Evolutionary conservation across 2,113 vertebrate genomes (phyloP), one percentile per base, ranked within the genome.

Genomic region (Austrofundulus limnaeus): DNA sequence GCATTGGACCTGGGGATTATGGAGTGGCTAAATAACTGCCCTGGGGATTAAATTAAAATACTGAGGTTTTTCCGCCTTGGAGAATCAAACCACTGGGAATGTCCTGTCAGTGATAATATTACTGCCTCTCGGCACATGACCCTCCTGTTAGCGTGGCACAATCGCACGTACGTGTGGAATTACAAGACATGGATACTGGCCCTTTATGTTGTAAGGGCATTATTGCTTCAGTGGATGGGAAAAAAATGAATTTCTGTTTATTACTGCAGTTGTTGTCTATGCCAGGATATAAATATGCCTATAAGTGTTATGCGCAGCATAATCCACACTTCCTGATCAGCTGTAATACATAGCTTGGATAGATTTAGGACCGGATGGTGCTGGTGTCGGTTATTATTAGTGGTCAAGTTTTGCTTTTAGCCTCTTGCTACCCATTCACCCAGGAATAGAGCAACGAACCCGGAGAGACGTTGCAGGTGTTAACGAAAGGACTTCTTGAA

Each of bases 31-130:
- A 88, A 87, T 85, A 83, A 85, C 83, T 78, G 75, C 78, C 66
- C 69, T 77, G 43, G 72, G 86, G 83, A 88, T 88, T 87, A 84
- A 81, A 89, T 85, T 82, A 70, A 87, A 88, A 87, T 83, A 80
- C 84, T 81, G 88, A 77, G 83, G 82, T 80, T 87, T 46, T 91
- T 88, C 84, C 85, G 65, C 77, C 63, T 81, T 48, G 77, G 75
- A 87, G 78, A 82, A 84, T 81, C 66, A 81, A 78, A 87, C 86
- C 80, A 16, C 79, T 9, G 37, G 71, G 78, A 80, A 84, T 76
- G 75, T 80, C 66, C 77, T 56, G 70, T 61, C 49, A 2, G 49
- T 20, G 67, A 49, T 83, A 25, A 55, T 67, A 51, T 75, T 73
- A 53, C 75, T 55, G 67, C 75, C 66, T 79, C 47, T 73, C 41